These are phyloP conservation scores for Callocephalon fimbriatum DNA, from an alignment of 2,113 vertebrate species.

Conservation along the genomic window DNA sequence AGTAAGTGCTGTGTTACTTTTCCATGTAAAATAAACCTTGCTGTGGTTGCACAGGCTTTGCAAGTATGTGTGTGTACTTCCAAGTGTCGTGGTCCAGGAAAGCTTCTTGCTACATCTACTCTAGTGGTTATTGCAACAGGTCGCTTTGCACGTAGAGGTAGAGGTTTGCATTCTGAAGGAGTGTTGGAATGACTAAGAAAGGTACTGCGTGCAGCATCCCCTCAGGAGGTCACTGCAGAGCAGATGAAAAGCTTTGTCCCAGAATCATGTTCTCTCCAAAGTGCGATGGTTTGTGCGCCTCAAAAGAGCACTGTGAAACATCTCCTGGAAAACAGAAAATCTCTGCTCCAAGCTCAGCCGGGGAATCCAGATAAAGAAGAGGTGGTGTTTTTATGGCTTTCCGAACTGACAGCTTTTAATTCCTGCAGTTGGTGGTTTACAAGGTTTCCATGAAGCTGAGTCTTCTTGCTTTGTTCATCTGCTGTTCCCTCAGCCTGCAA, in stretches of 20 bases:
- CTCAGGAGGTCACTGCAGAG: background rate
- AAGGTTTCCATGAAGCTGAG: background rate
- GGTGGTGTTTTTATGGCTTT: background rate
- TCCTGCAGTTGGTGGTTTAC: background rate
- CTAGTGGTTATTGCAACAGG: background rate
- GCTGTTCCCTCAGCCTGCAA: background rate
- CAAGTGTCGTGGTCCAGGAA: background rate
- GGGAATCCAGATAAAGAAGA: background rate
- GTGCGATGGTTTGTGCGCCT: background rate
- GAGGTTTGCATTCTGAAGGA: background rate
- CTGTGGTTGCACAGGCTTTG: background rate
- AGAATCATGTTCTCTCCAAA: background rate
- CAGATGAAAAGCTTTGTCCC: background rate
- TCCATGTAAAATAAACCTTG: background rate
- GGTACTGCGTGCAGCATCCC: background rate
- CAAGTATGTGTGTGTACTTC: background rate
- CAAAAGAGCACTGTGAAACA: background rate
- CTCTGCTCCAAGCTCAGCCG: background rate
- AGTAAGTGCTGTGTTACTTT: background rate
- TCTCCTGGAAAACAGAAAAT: background rate
- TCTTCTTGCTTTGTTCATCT: background rate
- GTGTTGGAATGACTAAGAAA: background rate
- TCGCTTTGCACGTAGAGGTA: background rate
- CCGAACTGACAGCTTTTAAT: conserved; percentile 9
- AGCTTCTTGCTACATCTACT: background rate